Percentiles rank a stretch among this genome's conserved stretches.
Conservation (phyloP, 2,888 invertebrate genomes). For the Rhopalosiphum nymphaeae region DNA sequence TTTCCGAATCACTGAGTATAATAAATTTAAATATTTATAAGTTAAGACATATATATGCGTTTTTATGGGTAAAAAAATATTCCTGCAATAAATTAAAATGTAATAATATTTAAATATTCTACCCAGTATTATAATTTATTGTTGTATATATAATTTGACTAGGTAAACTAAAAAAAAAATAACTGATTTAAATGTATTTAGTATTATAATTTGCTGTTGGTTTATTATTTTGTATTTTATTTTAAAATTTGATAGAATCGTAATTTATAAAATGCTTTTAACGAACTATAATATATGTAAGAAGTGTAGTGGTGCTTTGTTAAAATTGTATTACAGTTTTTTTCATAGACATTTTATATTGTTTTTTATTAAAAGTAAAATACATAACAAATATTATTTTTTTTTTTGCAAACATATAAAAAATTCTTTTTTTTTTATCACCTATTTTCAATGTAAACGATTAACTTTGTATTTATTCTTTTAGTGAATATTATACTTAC, state of each 20-base stretch:
- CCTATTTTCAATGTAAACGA: background rate
- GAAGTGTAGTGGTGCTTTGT: background rate
- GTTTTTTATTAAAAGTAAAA: background rate
- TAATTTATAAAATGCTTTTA: background rate
- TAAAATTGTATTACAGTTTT: background rate
- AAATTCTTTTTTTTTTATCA: background rate
- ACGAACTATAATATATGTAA: background rate
- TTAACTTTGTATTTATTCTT: background rate
- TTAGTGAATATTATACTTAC: background rate
- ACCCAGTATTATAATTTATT: conserved; percentile 18
- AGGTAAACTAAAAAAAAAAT: background rate
- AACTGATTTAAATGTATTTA: conserved; percentile 31
- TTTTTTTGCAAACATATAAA: background rate
- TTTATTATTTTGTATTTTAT: background rate
- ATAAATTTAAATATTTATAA: conserved; percentile 50
- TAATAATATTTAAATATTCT: conserved; percentile 36
- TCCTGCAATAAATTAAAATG: conserved; percentile 2
- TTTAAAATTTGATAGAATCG: background rate
- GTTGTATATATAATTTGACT: background rate
- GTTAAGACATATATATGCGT: background rate
- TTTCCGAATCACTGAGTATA: conserved; percentile 28
- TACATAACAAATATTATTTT: background rate
- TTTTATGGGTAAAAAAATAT: background rate
- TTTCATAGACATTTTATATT: background rate
- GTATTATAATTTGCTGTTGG: background rate